Evolutionary conservation across 1,140 invertebrate species (phyloP), one percentile per base, ranked within the genome.

Genomic region (Drosophila aff.): DNA sequence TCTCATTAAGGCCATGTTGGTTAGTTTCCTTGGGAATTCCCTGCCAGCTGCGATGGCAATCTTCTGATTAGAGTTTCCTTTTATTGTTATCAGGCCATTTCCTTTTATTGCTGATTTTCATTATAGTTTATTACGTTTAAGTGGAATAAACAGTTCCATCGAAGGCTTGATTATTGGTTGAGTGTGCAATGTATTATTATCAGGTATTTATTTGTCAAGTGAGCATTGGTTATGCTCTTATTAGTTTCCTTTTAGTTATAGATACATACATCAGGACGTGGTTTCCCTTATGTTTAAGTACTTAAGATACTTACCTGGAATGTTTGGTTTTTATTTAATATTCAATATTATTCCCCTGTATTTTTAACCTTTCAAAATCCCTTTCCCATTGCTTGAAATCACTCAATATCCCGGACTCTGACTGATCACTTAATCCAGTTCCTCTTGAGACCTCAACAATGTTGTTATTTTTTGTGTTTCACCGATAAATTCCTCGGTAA

Each of bases 401-500:
- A 66, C 44, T 68, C 64, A 59, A 40, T 31, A 18, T 23, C 21
- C 18, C 16, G 6, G 18, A 16, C 28, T 38, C 53, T 38, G 46
- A 68, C 47, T 71, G 44, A 72, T 72, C 66, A 55, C 69, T 38
- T 72, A 72, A 71, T 72, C 66, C 62, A 69, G 46, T 66, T 67
- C 63, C 47, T 67, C 66, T 66, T 67, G 46, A 67, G 67, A 59
- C 43, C 36, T 49, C 50, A 43, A 53, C 38, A 53, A 52, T 69
- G 46, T 55, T 55, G 50, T 53, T 53, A 28, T 64, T 68, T 67
- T 68, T 53, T 41, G 31, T 73, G 66, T 46, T 43, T 73, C 47
- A 23, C 66, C 28, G 31, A 73, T 73, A 73, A 73, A 73, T 73
- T 73, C 71, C 71, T 52, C 68, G 40, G 53, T 73, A 73, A 73